A percentile compares a stretch with the other conserved stretches of the same genome.
These are phyloP conservation scores for Nothobranchius furzeri DNA, from an alignment of 2,113 vertebrate species.

Conservation along the genomic window DNA sequence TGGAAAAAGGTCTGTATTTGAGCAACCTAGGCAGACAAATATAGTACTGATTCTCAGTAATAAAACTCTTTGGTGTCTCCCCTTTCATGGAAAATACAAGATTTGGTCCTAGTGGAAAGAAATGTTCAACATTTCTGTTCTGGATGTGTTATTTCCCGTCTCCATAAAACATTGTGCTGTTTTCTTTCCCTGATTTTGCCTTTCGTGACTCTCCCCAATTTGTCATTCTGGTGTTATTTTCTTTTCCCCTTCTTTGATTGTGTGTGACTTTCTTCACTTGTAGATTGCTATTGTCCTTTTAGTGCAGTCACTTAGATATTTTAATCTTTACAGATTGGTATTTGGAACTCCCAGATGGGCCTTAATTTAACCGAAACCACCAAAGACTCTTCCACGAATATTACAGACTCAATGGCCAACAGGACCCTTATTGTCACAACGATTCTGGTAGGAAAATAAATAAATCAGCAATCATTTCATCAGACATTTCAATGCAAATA, in stretches of 20 bases:
- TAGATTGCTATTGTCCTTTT: background rate
- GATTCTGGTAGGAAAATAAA: constrained; percentile 80
- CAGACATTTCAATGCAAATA: background rate
- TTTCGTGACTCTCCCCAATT: constrained; percentile 4
- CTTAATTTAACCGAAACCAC: constrained; percentile 92
- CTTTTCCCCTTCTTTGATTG: background rate
- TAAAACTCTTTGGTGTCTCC: constrained; percentile 36
- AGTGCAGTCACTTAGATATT: constrained; percentile 15
- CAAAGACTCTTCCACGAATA: constrained; percentile 87
- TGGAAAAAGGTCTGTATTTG: constrained; percentile 96
- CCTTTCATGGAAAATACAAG: background rate
- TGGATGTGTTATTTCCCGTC: constrained; percentile 1
- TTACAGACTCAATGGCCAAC: constrained; percentile 93
- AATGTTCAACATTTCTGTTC: constrained; percentile 12
- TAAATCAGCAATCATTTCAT: background rate
- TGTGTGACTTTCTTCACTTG: background rate
- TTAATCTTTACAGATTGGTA: constrained; percentile 84
- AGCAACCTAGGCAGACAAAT: constrained; percentile 47
- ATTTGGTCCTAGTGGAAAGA: constrained; percentile 19
- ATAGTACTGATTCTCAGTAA: constrained; percentile 8
- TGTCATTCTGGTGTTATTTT: constrained; percentile 2
- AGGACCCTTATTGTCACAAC: constrained; percentile 95
- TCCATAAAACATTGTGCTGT: background rate
- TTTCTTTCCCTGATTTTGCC: background rate
- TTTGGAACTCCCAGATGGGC: constrained; percentile 95